These are phyloP conservation scores for Gymnocephalus cernua DNA, from an alignment of 2,113 vertebrate species.

Conservation along the genomic window DNA sequence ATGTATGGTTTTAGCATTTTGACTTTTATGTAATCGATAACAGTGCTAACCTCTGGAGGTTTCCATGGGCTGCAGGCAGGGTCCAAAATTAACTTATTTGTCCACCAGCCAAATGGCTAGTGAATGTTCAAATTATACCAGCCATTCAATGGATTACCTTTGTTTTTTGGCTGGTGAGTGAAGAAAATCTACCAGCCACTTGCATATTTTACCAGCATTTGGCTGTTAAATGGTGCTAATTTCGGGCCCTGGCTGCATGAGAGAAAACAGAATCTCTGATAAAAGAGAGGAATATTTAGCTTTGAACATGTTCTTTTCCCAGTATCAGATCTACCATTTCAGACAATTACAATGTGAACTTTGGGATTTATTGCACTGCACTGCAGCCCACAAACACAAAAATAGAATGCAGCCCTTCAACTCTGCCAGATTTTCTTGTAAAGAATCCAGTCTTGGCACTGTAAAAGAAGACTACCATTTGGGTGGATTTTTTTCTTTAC, in stretches of 20 bases:
- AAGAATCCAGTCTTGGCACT: slow-evolving; percentile 13
- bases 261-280: neutral
- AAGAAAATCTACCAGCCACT: too few species aligned
- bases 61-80: neutral
- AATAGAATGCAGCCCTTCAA: slow-evolving; percentile 38
- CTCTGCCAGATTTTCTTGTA: slow-evolving; percentile 20
- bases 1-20: neutral
- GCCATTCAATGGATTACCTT: too few species aligned
- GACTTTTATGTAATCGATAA: neutral
- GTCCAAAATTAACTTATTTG: too few species aligned
- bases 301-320: slow-evolving; percentile 1
- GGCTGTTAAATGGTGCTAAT: too few species aligned
- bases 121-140: too few species aligned
- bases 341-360: slow-evolving; percentile 39
- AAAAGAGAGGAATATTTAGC: neutral
- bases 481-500: slow-evolving; percentile 53
- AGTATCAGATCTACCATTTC: slow-evolving; percentile 17
- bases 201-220: too few species aligned
- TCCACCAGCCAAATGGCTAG: too few species aligned
- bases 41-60: neutral
- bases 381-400: slow-evolving; percentile 48
- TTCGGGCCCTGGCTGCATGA: slow-evolving; percentile 9
- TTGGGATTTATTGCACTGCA: slow-evolving; percentile 28
- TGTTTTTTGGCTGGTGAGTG: too few species aligned
- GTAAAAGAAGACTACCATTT: slow-evolving; percentile 10